phyloP scores from a whole-genome alignment of 2,888 invertebrate species.

The Thecophora atra region DNA sequence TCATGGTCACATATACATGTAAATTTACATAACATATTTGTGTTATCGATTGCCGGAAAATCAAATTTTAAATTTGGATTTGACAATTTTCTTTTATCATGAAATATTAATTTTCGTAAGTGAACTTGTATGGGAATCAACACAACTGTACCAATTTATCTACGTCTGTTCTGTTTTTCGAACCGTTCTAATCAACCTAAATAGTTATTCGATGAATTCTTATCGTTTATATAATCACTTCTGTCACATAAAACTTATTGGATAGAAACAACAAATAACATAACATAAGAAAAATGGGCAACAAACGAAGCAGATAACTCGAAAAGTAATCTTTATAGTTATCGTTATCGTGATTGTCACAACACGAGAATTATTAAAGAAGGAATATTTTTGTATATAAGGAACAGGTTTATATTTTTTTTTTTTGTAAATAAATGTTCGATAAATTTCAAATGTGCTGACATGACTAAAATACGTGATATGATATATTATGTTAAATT shows the following conservation, averaged over 20 bases:
- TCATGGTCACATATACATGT: too few relatives aligned
- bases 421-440: constrained; percentile 1
- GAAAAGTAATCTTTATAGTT: constrained; percentile 10
- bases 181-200: too few relatives aligned
- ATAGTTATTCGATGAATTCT: not conserved
- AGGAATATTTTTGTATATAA: not conserved
- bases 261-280: too few relatives aligned
- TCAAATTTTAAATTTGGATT: too few relatives aligned
- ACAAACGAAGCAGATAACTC: not conserved
- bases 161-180: too few relatives aligned
- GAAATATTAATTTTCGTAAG: not conserved
- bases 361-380: not conserved
- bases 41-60: too few relatives aligned
- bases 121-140: not conserved
- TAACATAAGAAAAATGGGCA: too few relatives aligned
- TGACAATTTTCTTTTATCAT: too few relatives aligned
- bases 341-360: not conserved
- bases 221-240: constrained; percentile 21
- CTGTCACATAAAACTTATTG: not conserved
- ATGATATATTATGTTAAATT: too few relatives aligned
- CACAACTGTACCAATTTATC: too few relatives aligned
- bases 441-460: not conserved
- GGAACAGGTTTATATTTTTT: not conserved
- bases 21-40: too few relatives aligned
- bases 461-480: not conserved